Base-by-base conservation (phyloP, 2,888 invertebrate genomes). In the Thalpophila matura region DNA sequence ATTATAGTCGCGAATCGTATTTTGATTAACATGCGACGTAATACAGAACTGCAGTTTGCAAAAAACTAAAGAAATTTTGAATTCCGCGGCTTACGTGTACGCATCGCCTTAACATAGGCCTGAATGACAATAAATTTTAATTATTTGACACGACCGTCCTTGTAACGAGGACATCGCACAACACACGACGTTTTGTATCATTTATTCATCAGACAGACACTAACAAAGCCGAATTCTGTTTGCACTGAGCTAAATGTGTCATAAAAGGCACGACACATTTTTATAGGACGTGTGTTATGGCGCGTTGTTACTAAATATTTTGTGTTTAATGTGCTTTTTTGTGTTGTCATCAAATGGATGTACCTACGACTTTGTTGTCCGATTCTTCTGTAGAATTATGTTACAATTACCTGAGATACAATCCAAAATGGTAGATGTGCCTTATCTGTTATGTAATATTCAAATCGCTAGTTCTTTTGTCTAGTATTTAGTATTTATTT, bases 181-280 rank as follows among this genome's bases (percentile, higher is more conserved):
- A 55, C 43, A 66, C 42, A 51, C 59, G 64, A 35, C 46, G 35
- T 26, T 14, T 7, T 26, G 38, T 59, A 85, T 86, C 77, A 84
- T 79, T 86, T 87, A 89, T 88, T 87, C 85, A 88, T 82, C 64
- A 74, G 63, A 80, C 63, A 79, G 82, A 81, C 80, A 80, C 81
- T 80, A 77, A 85, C 79, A 73, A 72, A 75, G 72, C 80, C 79
- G 71, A 84, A 82, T 80, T 82, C 72, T 74, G 82, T 84, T 85
- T 85, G 79, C 83, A 70, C 61, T 76, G 64, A 65, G 53, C 71
- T 62, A 59, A 63, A 45, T 68, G 67, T 62, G 46, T 60, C 66
- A 49, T 80, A 70, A 70, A 78, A 45, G 53, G 47, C 69, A 40
- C 58, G 53, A 71, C 66, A 73, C 58, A 74, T 58, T 42, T 66